phyloP scores from a whole-genome alignment of 1,140 invertebrate genomes.

The Drosophila quadrilineata region DNA sequence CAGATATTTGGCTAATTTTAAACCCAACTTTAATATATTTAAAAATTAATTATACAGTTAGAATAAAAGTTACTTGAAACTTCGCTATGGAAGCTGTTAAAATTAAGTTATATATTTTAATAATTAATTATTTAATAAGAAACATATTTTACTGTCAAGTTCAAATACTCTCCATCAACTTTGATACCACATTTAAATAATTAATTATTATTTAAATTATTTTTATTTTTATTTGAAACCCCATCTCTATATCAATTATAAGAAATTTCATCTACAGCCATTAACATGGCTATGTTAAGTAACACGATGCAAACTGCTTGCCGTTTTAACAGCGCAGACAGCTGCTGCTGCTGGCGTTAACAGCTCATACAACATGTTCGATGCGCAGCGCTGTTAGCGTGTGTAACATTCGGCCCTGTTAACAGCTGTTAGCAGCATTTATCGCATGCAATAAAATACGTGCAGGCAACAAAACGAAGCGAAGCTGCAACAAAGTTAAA shows the following conservation, averaged over 20 bases:
- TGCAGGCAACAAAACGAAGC: no score
- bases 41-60: no score
- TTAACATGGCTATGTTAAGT: background rate
- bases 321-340: constrained; percentile 10
- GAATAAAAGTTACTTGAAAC: no score
- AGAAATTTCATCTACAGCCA: background rate
- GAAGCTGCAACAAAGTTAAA: background rate
- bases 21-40: no score
- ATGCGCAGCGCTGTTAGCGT: constrained; percentile 10
- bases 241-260: no score
- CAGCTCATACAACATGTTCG: constrained; percentile 51
- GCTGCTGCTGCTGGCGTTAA: constrained; percentile 6
- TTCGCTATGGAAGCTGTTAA: no score
- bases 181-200: no score
- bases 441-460: constrained; percentile 65
- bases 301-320: background rate
- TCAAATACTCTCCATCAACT: background rate
- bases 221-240: no score
- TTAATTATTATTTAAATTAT: no score
- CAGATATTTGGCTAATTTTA: no score
- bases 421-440: constrained; percentile 28
- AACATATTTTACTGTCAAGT: background rate
- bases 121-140: background rate
- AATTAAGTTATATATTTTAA: background rate
- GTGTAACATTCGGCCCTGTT: no score